Percentiles rank a stretch among this genome's conserved stretches.
phyloP scores from a whole-genome alignment of 2,113 vertebrate genomes.

The Phaethon lepturus region DNA sequence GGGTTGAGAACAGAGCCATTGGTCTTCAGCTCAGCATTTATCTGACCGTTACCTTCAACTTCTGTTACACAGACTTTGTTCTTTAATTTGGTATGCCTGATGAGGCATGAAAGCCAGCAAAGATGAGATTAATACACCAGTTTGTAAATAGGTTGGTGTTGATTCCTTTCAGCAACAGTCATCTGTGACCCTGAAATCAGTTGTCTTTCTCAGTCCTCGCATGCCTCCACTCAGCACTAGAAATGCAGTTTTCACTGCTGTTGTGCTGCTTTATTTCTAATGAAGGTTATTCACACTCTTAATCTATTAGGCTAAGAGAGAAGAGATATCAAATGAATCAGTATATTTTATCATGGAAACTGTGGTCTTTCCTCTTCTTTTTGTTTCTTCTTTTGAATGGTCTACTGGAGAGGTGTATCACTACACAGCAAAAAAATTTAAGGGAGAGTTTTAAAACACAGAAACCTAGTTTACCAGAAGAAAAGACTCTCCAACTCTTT shows the following conservation, averaged over 20 bases:
- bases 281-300: neutral
- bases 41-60: neutral
- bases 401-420: neutral
- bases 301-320: neutral
- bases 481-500: neutral
- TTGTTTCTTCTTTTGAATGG: neutral
- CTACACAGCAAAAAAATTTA: neutral
- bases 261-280: neutral
- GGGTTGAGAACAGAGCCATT: neutral
- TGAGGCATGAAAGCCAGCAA: neutral
- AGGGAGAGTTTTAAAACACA: neutral
- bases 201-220: neutral
- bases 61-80: neutral
- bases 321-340: neutral
- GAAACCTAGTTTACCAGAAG: neutral
- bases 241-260: neutral
- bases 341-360: neutral
- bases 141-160: neutral
- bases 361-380: neutral
- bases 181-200: neutral
- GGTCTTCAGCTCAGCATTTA: neutral
- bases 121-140: neutral
- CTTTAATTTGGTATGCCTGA: neutral
- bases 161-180: neutral
- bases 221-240: neutral